Conservation (phyloP, 2,888 invertebrate genomes). For the Sialis lutaria region DNA sequence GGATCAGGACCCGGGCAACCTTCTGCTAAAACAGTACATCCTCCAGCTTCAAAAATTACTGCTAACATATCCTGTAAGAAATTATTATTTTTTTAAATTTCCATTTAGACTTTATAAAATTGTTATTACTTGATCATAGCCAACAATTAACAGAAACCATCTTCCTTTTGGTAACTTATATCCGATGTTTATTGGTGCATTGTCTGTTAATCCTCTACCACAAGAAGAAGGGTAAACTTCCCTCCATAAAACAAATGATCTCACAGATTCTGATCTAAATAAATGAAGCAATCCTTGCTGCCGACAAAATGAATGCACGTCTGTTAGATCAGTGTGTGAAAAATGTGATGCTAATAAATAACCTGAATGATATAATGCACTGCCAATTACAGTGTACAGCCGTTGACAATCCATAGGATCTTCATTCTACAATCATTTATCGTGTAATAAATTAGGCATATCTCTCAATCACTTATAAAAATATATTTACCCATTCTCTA, state of each 20-base stretch:
- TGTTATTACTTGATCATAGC: conserved; percentile 30
- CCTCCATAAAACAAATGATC: conserved; percentile 58
- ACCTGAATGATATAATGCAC: conserved; percentile 36
- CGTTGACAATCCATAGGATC: conserved; percentile 59
- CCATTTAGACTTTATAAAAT: neutral
- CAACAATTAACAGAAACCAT: conserved; percentile 58
- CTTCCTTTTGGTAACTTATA: conserved; percentile 39
- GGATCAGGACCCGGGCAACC: conserved; percentile 53
- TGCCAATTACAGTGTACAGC: conserved; percentile 36
- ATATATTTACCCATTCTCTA: conserved; percentile 54
- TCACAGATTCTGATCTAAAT: conserved; percentile 44
- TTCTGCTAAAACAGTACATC: conserved; percentile 47
- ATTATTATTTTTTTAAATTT: conserved; percentile 17
- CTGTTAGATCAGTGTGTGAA: conserved; percentile 51
- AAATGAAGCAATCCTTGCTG: conserved; percentile 58
- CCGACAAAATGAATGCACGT: conserved; percentile 57
- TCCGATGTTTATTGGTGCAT: conserved; percentile 10
- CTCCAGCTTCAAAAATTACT: conserved; percentile 60
- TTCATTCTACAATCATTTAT: conserved; percentile 43
- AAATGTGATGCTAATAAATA: conserved; percentile 66
- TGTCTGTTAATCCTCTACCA: conserved; percentile 15
- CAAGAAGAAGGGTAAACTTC: conserved; percentile 47
- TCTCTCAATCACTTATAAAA: neutral
- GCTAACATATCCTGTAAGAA: conserved; percentile 34
- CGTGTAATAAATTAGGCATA: neutral